Base-by-base conservation (phyloP, 2,113 vertebrate genomes). In the Sylvietta virens region DNA sequence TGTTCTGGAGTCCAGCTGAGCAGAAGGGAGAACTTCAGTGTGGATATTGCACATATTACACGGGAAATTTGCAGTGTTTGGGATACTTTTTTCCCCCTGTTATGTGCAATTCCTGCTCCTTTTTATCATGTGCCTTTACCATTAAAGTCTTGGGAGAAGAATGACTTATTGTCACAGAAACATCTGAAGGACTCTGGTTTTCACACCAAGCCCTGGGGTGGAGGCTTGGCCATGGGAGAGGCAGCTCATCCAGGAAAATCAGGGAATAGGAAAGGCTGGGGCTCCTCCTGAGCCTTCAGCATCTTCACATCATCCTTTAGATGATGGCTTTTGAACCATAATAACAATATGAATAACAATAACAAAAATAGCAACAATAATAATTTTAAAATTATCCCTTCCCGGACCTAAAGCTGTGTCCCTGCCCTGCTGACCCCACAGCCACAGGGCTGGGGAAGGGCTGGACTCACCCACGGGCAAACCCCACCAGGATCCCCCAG, bases 11-110 rank as follows among this genome's bases (percentile, higher is more conserved):
- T 3, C 13, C 9, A 11, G 14, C 1, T 33, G 58, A 60, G 56
- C 15, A 51, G 23, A 21, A 23, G n/a, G 9, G 28, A 81, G 10
- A 54, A 21, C 6, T 48, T 11, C 11, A 27, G 45, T 5, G 5
- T 7, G 26, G 40, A 11, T 65, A 11, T 27, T 30, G 10, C 3
- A 37, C 10, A 9, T 0, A 5, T 13, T 2, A 37, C 9, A 8
- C 0, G 3, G 54, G 67, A 56, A 50, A 45, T 1, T 1, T 27
- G 21, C 33, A 33, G 26, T 9, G 9, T 30, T 82, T 45, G 18
- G 20, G 21, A 26, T 5, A 10, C 11, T 6, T 20, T 56, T 27
- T 9, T 0, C 6, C 15, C 7, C 3, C 13, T 47, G 51, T 70
- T 51, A 11, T 11, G 26, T 57, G 28, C 15, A 61, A 74, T 67